These are phyloP conservation scores for Caenorhabditis tropicalis DNA, from an alignment of 1,140 invertebrate species.

Conservation along the genomic window DNA sequence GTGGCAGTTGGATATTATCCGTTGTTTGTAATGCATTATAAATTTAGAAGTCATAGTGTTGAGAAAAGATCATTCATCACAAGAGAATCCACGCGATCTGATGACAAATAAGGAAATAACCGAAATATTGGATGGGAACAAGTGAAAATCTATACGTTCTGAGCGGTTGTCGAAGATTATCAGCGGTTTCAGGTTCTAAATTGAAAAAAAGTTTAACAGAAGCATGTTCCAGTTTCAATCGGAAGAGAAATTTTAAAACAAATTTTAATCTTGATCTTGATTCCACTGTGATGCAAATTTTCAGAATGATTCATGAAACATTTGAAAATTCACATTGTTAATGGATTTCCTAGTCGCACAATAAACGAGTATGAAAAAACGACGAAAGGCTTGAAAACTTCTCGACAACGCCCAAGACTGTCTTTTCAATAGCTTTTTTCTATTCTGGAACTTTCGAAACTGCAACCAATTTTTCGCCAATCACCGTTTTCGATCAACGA, in stretches of 20 bases:
- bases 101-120: too few relatives aligned
- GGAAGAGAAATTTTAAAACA: too few relatives aligned
- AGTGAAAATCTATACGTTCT: too few relatives aligned
- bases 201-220: too few relatives aligned
- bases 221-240: too few relatives aligned
- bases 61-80: neutral
- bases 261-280: too few relatives aligned
- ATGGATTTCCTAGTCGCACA: neutral
- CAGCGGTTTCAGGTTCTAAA: too few relatives aligned
- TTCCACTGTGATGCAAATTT: too few relatives aligned
- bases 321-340: neutral
- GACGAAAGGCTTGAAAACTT: neutral
- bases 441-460: neutral
- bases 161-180: too few relatives aligned
- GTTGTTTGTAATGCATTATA: slow-evolving; percentile 11
- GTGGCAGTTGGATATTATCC: neutral
- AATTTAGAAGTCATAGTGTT: neutral
- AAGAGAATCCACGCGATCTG: too few relatives aligned
- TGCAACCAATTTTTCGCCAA: slow-evolving; percentile 35
- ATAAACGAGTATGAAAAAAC: neutral
- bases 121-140: too few relatives aligned
- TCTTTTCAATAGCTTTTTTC: neutral
- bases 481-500: neutral
- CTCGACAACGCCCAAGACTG: neutral
- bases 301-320: neutral